A percentile compares a stretch with the other conserved stretches of the same genome.
phyloP scores from a whole-genome alignment of 2,888 invertebrate species.

The Dioctria rufipes region DNA sequence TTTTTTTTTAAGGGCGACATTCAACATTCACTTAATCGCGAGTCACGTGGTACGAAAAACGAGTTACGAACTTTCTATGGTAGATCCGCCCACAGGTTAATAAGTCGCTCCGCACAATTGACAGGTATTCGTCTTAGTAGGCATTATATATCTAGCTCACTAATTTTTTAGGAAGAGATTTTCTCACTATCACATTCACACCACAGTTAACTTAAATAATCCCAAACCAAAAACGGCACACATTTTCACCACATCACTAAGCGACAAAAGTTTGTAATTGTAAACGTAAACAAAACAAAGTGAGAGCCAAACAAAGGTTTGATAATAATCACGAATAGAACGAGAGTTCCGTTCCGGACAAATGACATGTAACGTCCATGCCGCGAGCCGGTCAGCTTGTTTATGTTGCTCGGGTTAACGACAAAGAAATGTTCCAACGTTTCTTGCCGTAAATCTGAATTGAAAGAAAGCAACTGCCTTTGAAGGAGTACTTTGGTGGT shows the following conservation, averaged over 20 bases:
- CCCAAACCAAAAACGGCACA: background rate
- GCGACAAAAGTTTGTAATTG: background rate
- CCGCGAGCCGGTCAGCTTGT: conserved; percentile 47
- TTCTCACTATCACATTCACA: background rate
- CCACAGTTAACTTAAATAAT: background rate
- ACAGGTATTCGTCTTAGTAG: too few relatives aligned
- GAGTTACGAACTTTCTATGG: background rate
- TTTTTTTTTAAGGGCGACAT: background rate
- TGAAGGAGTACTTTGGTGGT: conserved; percentile 6
- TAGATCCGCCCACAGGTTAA: background rate
- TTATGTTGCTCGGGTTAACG: conserved; percentile 41
- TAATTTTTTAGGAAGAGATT: background rate
- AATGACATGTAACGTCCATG: conserved; percentile 23
- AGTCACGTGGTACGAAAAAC: background rate
- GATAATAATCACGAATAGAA: conserved; percentile 30
- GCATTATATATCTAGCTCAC: too few relatives aligned
- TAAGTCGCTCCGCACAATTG: background rate
- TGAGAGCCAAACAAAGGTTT: background rate
- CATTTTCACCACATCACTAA: background rate
- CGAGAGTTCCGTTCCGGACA: background rate
- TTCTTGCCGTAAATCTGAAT: conserved; percentile 31
- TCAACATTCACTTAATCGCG: background rate
- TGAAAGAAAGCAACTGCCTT: background rate
- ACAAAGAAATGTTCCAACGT: conserved; percentile 34
- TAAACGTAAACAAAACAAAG: conserved; percentile 18